phyloP scores from a whole-genome alignment of 2,888 invertebrate genomes.

The Nomada fucata region DNA sequence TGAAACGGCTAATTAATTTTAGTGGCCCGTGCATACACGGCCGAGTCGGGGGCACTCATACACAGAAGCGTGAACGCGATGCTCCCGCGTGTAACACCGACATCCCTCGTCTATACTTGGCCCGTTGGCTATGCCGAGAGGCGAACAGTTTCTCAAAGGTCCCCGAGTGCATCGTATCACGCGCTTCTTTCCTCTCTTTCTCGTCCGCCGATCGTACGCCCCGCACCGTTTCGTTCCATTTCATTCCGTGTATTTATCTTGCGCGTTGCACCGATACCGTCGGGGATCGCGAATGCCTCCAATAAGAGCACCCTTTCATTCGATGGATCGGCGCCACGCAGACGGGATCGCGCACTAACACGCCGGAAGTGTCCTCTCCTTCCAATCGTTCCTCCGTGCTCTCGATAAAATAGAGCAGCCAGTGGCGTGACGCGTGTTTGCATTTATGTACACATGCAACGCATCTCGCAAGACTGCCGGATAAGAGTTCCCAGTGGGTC shows the following conservation, averaged over 20 bases:
- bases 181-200: constrained; percentile 50
- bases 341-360: constrained; percentile 30
- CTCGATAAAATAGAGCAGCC: no score
- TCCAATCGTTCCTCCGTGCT: no score
- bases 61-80: background rate
- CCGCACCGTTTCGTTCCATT: constrained; percentile 30
- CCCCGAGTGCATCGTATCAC: constrained; percentile 81
- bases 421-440: background rate
- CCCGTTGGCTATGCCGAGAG: constrained; percentile 74
- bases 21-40: constrained; percentile 24
- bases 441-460: background rate
- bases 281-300: constrained; percentile 19
- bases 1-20: constrained; percentile 72
- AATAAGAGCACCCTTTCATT: constrained; percentile 67
- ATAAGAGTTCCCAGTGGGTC: no score
- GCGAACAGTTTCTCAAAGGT: constrained; percentile 81
- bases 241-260: constrained; percentile 50
- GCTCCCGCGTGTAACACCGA: constrained; percentile 15
- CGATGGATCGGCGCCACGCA: constrained; percentile 40
- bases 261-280: constrained; percentile 44
- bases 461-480: no score
- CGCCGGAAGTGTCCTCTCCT: constrained; percentile 38
- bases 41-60: constrained; percentile 26
- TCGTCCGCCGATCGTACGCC: constrained; percentile 6
- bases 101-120: constrained; percentile 79